Conservation (phyloP, 1,140 invertebrate genomes). For the Hypsibius dujardini region DNA sequence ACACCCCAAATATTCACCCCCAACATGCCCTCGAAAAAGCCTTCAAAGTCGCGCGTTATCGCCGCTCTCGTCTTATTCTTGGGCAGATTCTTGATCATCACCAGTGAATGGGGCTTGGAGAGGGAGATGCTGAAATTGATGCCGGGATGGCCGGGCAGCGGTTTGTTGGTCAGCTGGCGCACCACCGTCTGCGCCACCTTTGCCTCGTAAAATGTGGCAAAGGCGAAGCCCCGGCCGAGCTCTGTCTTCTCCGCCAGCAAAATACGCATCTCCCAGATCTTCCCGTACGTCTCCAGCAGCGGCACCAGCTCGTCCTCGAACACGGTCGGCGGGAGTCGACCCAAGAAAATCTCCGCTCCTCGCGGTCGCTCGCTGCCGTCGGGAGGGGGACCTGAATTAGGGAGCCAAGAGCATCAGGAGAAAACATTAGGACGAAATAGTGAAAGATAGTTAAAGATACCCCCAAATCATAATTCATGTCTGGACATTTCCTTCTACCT, state of each 20-base stretch:
- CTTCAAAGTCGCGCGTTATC: neutral
- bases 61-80: neutral
- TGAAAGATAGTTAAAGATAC: no score
- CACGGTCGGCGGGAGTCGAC: slow-evolving; percentile 96
- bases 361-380: slow-evolving; percentile 15
- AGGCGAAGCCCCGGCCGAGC: slow-evolving; percentile 91
- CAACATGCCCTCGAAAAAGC: slow-evolving; percentile 5
- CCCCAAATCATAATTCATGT: no score
- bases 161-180: slow-evolving; percentile 6
- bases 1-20: neutral
- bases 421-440: neutral
- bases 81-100: neutral
- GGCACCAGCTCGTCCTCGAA: slow-evolving; percentile 97
- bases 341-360: slow-evolving; percentile 56
- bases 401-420: neutral
- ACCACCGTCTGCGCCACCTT: slow-evolving; percentile 81
- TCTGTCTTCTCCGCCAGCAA: slow-evolving; percentile 99
- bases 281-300: slow-evolving; percentile 88
- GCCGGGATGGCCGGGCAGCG: neutral
- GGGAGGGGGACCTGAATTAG: neutral
- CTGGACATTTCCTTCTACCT: neutral
- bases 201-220: slow-evolving; percentile 86
- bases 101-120: slow-evolving; percentile 11
- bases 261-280: slow-evolving; percentile 89
- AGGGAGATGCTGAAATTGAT: neutral